These are phyloP conservation scores for Paralichthys olivaceus DNA, from an alignment of 2,113 vertebrate genomes.

Conservation along the genomic window DNA sequence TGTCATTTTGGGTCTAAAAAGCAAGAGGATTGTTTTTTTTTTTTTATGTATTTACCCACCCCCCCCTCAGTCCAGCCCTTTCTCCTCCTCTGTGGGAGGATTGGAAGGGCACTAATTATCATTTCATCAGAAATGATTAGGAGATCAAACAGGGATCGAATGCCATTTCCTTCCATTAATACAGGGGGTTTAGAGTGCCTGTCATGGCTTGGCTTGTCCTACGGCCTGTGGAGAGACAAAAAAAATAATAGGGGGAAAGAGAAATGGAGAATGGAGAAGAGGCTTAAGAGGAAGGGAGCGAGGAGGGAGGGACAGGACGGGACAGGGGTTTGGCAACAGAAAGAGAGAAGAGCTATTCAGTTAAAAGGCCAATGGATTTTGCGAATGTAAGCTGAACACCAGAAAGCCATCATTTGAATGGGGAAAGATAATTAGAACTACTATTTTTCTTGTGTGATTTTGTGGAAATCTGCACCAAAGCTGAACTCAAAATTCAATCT, in stretches of 20 bases:
- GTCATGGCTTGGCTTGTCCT: constrained; percentile 88
- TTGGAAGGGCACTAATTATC: constrained; percentile 92
- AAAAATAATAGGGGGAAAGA: constrained; percentile 16
- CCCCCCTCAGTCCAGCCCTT: constrained; percentile 34
- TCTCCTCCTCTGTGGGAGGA: constrained; percentile 71
- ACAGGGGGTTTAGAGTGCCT: constrained; percentile 92
- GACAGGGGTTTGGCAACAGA: constrained; percentile 54
- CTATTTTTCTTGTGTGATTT: constrained; percentile 24
- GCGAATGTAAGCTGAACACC: constrained; percentile 25
- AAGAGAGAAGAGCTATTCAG: constrained; percentile 49
- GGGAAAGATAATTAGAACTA: constrained; percentile 14
- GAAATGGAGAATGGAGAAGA: constrained; percentile 46
- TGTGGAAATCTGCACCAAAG: constrained; percentile 1
- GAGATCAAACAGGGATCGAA: constrained; percentile 94
- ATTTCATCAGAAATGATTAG: constrained; percentile 98
- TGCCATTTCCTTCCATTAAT: constrained; percentile 96
- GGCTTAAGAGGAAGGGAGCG: constrained; percentile 54
- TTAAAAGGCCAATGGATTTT: constrained; percentile 48
- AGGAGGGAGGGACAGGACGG: constrained; percentile 33
- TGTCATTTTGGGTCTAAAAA: constrained; percentile 80
- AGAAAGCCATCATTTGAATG: constrained; percentile 22
- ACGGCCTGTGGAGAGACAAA: constrained; percentile 88
- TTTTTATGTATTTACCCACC: constrained; percentile 65
- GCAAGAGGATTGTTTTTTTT: constrained; percentile 58
- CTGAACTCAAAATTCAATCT: constrained; percentile 1